Base-by-base conservation (phyloP, 2,113 vertebrate species). In the Coregonus clupeaformis region DNA sequence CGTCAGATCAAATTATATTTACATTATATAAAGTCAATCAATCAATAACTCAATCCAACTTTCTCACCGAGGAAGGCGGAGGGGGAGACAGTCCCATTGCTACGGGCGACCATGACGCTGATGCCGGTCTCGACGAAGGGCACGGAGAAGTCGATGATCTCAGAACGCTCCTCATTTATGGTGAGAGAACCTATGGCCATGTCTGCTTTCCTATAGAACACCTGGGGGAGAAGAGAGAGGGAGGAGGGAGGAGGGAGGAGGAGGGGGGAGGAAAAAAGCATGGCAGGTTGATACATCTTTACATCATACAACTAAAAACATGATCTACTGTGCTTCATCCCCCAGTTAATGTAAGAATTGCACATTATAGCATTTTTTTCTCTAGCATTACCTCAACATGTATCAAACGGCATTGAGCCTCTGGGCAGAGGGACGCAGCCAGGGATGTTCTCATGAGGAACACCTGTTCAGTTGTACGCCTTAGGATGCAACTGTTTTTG, bases 141-240 rank as follows among this genome's bases (percentile, higher is more conserved):
- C 80, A 98, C 97, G 0, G 97, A 99, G 93, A 99, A 99, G 86
- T 98, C 97, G 45, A 99, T 95, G 1, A 98, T 97, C 86, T 98
- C 97, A 0, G 97, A 98, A 22, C 98, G 96, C 79, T 99, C 98
- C 82, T 99, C 98, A 0, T 99, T 99, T 89, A 99, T 99, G 66
- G 98, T 99, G 75, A 99, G 96, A 1, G 98, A 99, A 73, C 98
- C 98, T 0, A 99, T 99, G 89, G 98, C 97, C 96, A 99, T 97
- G 90, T 99, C 97, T 0, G 98, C 98, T 0, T 97, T 94, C 84
- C 94, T 92, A 84, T 99, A 99, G 82, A 97, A 94, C 3, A 99
- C 98, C 98, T 99, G 89, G 52, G 24, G 3, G 36, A 29, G 29
- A 3, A 3, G 29, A 29, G 29, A 42, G 36, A 42, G 36, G 36